Evolutionary conservation across 1,140 invertebrate genomes (phyloP).

Genomic region (Ceratina calcarata): DNA sequence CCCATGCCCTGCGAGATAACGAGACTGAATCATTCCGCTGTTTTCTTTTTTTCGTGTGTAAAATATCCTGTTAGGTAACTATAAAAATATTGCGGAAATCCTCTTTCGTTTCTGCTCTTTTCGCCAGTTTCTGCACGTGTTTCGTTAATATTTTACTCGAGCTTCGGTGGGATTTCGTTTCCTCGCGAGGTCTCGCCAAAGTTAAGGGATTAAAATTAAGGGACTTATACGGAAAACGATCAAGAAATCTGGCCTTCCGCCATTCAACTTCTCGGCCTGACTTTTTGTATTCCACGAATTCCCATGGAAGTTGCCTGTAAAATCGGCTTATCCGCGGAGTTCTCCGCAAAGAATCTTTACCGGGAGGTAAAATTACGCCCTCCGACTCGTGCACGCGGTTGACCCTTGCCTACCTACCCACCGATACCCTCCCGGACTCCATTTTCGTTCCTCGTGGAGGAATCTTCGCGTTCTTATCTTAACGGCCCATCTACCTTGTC

Average conservation of each 20-base stretch:
- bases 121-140: no score
- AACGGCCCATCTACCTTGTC: constrained; percentile 79
- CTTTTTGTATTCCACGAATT: constrained; percentile 48
- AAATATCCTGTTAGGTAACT: constrained; percentile 6
- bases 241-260: constrained; percentile 12
- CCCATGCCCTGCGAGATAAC: not conserved
- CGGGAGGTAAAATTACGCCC: constrained; percentile 63
- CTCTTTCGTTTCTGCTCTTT: not conserved
- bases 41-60: not conserved
- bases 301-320: constrained; percentile 45
- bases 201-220: no score
- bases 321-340: constrained; percentile 67
- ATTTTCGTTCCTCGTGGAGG: constrained; percentile 17
- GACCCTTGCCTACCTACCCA: constrained; percentile 63
- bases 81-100: not conserved
- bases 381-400: constrained; percentile 59
- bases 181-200: no score
- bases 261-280: not conserved
- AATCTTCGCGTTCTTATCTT: constrained; percentile 71
- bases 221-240: not conserved
- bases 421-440: constrained; percentile 10
- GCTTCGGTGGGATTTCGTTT: not conserved
- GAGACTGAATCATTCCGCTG: not conserved
- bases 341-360: constrained; percentile 35
- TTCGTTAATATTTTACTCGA: not conserved